Evolutionary conservation across 2,113 vertebrate genomes (phyloP).

Genomic region (Poecile atricapillus): DNA sequence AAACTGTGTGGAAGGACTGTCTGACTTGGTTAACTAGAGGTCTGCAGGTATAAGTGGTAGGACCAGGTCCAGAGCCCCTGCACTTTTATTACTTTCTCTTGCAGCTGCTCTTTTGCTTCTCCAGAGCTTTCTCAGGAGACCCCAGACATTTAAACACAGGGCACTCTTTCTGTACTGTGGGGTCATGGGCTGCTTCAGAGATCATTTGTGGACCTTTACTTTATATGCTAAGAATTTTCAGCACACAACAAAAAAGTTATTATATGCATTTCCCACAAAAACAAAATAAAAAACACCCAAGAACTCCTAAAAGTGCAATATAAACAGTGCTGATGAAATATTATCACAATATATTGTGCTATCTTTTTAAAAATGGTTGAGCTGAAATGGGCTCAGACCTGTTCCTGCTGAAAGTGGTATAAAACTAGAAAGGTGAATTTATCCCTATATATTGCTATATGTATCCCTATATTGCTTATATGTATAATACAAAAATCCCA

Average conservation of each 20-base stretch:
- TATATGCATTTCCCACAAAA: neutral
- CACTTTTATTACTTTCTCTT: neutral
- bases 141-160: neutral
- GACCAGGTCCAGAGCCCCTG: neutral
- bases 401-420: neutral
- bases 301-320: neutral
- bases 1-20: neutral
- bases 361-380: neutral
- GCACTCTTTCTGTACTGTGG: no score
- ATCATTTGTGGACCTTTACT: neutral
- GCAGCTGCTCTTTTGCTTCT: neutral
- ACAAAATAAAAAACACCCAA: neutral
- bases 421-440: neutral
- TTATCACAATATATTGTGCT: neutral
- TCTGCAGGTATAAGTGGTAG: neutral
- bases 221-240: neutral
- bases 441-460: no score
- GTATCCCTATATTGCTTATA: neutral
- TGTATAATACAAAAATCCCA: neutral
- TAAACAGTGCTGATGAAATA: neutral
- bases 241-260: neutral
- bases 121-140: neutral
- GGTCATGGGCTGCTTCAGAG: accelerated
- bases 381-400: neutral
- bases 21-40: neutral